phyloP scores from a whole-genome alignment of 2,888 invertebrate species.

The Epinotia brunnichana region DNA sequence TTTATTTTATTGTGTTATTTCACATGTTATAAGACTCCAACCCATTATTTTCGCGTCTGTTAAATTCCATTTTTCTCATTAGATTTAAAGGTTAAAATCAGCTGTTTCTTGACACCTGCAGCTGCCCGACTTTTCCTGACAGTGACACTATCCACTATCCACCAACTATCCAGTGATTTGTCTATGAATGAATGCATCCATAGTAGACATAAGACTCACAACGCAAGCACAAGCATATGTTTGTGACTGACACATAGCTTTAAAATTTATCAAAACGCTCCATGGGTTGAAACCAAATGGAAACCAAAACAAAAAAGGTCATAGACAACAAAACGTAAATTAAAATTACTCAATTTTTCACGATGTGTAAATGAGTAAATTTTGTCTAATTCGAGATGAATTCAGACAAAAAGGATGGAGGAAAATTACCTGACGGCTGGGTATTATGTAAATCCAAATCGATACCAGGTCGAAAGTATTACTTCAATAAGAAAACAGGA shows the following conservation, averaged over 20 bases:
- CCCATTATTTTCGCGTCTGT: slow-evolving; percentile 1
- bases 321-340: slow-evolving; percentile 54
- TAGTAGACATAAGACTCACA: background rate
- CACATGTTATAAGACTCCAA: slow-evolving; percentile 3
- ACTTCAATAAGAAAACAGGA: slow-evolving; percentile 77
- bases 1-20: slow-evolving; percentile 14
- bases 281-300: background rate
- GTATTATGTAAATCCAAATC: slow-evolving; percentile 75
- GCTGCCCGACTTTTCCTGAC: no score
- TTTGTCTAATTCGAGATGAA: slow-evolving; percentile 63
- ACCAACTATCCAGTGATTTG: background rate
- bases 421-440: slow-evolving; percentile 80
- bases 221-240: slow-evolving; percentile 1
- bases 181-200: slow-evolving; percentile 32
- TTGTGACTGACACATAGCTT: slow-evolving; percentile 17
- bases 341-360: slow-evolving; percentile 58
- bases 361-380: slow-evolving; percentile 56
- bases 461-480: slow-evolving; percentile 75
- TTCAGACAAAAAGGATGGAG: slow-evolving; percentile 63
- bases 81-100: slow-evolving; percentile 29
- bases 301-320: slow-evolving; percentile 51
- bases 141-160: no score
- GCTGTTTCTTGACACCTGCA: slow-evolving; percentile 30
- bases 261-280: slow-evolving; percentile 36
- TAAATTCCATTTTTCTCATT: slow-evolving; percentile 14